A percentile compares a stretch with the other conserved stretches of the same genome.
Evolutionary conservation across 2,888 invertebrate species (phyloP).

Genomic region (Amiota communis): DNA sequence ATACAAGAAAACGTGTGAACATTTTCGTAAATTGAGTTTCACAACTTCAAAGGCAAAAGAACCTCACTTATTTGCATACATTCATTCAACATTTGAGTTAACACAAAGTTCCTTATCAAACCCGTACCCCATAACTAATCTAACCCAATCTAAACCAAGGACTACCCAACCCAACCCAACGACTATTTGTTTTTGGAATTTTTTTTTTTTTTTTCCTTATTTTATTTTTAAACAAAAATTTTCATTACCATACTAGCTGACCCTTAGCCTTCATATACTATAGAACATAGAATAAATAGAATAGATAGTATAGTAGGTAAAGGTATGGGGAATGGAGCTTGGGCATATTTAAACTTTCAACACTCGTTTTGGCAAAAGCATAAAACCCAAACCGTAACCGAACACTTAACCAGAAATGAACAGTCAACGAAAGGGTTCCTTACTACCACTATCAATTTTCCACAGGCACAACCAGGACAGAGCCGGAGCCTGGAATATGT

Average conservation of each 20-base stretch:
- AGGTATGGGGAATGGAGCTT: background rate
- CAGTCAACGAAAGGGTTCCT: slow-evolving; percentile 30
- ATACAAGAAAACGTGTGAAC: slow-evolving; percentile 59
- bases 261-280: slow-evolving; percentile 8
- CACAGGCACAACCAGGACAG: background rate
- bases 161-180: slow-evolving; percentile 10
- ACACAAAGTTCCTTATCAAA: too few species aligned
- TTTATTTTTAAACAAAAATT: slow-evolving; percentile 5
- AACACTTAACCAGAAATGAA: background rate
- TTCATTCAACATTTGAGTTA: slow-evolving; percentile 1
- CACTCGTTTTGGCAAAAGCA: slow-evolving; percentile 41
- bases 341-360: slow-evolving; percentile 63
- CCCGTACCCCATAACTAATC: too few species aligned
- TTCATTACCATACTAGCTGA: slow-evolving; percentile 19
- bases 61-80: slow-evolving; percentile 59
- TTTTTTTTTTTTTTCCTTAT: slow-evolving; percentile 1
- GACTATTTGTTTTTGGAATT: background rate
- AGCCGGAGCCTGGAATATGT: slow-evolving; percentile 17
- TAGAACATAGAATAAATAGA: background rate
- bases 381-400: slow-evolving; percentile 24
- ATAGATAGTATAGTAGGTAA: too few species aligned
- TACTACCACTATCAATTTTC: background rate
- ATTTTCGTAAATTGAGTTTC: slow-evolving; percentile 66
- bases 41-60: slow-evolving; percentile 58
- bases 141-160: too few species aligned